Evolutionary conservation across 2,113 vertebrate genomes (phyloP).

Genomic region (Myotis davidii): DNA sequence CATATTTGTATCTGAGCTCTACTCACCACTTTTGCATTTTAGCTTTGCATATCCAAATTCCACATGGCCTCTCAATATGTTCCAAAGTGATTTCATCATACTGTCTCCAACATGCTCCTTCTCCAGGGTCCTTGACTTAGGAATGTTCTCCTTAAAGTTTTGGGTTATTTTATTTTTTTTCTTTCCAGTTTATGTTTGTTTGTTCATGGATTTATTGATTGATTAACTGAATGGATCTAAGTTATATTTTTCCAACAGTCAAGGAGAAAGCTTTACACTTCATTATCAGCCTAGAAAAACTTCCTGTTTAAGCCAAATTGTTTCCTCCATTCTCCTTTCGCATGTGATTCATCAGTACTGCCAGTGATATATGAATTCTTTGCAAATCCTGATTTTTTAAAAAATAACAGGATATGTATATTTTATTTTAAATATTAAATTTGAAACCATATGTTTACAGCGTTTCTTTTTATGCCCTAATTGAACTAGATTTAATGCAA

Average conservation of each 20-base stretch:
- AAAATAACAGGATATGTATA: neutral
- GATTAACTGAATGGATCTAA: conserved; percentile 33
- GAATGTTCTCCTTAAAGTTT: neutral
- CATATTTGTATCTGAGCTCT: neutral
- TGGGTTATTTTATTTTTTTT: neutral
- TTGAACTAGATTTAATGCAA: conserved; percentile 61
- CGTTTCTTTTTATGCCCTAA: conserved; percentile 31
- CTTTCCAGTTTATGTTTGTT: conserved; percentile 56
- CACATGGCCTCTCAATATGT: neutral
- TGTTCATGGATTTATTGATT: conserved; percentile 44
- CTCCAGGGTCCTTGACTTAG: neutral
- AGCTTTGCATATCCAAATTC: neutral
- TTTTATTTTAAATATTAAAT: conserved; percentile 56
- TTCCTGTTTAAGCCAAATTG: conserved; percentile 62
- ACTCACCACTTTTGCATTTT: neutral
- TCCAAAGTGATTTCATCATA: neutral
- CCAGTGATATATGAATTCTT: conserved; percentile 37
- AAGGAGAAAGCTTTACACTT: conserved; percentile 61
- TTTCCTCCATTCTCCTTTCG: conserved; percentile 58
- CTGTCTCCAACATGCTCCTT: neutral
- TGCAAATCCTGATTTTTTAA: conserved; percentile 34
- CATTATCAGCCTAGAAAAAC: conserved; percentile 69
- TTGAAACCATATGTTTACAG: conserved; percentile 31
- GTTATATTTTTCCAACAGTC: conserved; percentile 55
- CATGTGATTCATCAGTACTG: conserved; percentile 54